phyloP scores from a whole-genome alignment of 2,888 invertebrate species.

The Argynnis bischoffii region DNA sequence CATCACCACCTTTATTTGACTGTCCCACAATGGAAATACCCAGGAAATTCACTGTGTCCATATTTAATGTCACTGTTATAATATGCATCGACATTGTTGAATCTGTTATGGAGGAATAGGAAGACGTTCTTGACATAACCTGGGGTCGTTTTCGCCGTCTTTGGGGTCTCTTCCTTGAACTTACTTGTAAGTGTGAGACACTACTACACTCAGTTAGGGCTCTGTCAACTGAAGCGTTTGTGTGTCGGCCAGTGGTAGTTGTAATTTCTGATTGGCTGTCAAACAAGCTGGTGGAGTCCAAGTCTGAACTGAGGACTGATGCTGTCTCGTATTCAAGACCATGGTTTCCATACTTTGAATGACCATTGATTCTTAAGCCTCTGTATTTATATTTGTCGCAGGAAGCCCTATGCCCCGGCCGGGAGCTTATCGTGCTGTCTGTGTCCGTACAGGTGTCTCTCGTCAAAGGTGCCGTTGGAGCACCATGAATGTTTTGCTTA shows the following conservation, averaged over 20 bases:
- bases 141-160: slow-evolving; percentile 91
- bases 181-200: slow-evolving; percentile 86
- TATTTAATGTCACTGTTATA: slow-evolving; percentile 96
- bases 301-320: slow-evolving; percentile 96
- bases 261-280: slow-evolving; percentile 94
- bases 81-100: slow-evolving; percentile 99
- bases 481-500: slow-evolving; percentile 66
- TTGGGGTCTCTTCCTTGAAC: slow-evolving; percentile 90
- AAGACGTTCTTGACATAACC: slow-evolving; percentile 92
- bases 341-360: slow-evolving; percentile 76
- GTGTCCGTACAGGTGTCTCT: slow-evolving; percentile 88
- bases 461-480: slow-evolving; percentile 73
- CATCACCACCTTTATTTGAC: slow-evolving; percentile 98
- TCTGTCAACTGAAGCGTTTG: slow-evolving; percentile 85
- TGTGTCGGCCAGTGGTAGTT: slow-evolving; percentile 86
- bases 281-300: slow-evolving; percentile 97
- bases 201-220: slow-evolving; percentile 87
- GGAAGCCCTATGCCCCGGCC: slow-evolving; percentile 84
- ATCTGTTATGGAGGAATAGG: slow-evolving; percentile 98
- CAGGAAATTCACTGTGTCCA: slow-evolving; percentile 98
- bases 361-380: slow-evolving; percentile 75
- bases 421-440: slow-evolving; percentile 90
- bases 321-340: slow-evolving; percentile 94
- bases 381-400: slow-evolving; percentile 84
- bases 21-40: slow-evolving; percentile 99